Evolutionary conservation across 2,888 invertebrate genomes (phyloP).

Genomic region (Dichetophora obliterata): DNA sequence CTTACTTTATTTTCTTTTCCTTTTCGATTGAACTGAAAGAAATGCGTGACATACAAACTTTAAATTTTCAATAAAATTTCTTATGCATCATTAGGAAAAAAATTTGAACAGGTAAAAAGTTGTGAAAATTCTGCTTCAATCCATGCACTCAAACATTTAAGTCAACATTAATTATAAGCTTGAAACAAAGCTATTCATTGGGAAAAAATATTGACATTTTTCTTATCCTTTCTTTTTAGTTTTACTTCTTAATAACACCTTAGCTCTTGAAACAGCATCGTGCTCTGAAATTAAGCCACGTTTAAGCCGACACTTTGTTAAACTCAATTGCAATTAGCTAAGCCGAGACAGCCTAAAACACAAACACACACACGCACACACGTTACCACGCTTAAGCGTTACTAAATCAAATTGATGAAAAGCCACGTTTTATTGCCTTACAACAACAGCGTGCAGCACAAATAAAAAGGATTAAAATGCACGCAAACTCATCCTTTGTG

Average conservation of each 20-base stretch:
- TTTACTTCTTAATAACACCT: not conserved
- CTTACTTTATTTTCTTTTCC: no score
- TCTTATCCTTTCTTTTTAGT: not conserved
- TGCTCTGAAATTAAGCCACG: not conserved
- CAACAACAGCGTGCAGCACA: not conserved
- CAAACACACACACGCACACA: not conserved
- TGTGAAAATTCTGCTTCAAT: no score
- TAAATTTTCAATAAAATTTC: no score
- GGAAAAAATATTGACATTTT: no score
- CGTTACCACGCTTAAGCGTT: not conserved
- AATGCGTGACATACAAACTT: no score
- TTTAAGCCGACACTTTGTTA: not conserved
- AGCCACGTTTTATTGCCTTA: slow-evolving; percentile 11
- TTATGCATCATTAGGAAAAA: no score
- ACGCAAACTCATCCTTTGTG: slow-evolving; percentile 17
- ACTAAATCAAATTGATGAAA: slow-evolving; percentile 29
- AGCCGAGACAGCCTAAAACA: not conserved
- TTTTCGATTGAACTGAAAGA: no score
- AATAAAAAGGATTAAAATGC: slow-evolving; percentile 20
- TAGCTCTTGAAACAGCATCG: no score
- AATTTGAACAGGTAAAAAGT: no score
- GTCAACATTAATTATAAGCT: no score
- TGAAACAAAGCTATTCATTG: no score
- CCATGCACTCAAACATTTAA: no score
- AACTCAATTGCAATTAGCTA: slow-evolving; percentile 24